phyloP scores from a whole-genome alignment of 2,797 vertebrate species.

The Thamnophis elegans region DNA sequence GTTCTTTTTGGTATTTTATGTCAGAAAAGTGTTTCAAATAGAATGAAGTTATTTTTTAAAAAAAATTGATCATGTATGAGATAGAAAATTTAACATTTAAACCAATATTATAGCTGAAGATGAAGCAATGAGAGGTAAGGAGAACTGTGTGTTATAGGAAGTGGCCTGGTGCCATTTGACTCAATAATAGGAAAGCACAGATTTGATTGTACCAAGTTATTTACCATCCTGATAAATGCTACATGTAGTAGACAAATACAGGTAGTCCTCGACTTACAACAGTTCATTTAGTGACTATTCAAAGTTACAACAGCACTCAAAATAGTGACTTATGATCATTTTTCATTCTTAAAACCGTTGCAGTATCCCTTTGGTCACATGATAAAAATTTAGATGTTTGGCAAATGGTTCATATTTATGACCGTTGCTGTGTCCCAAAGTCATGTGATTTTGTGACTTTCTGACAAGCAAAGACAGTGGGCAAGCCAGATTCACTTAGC shows the following conservation, averaged over 20 bases:
- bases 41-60: neutral
- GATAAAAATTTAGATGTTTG: neutral
- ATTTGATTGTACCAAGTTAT: neutral
- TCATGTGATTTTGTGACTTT: neutral
- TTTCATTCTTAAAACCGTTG: neutral
- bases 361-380: neutral
- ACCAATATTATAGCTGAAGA: neutral
- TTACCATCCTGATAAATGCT: neutral
- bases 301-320: neutral
- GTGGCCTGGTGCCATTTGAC: neutral
- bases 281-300: neutral
- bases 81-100: neutral
- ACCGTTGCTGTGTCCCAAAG: neutral
- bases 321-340: neutral
- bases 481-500: neutral
- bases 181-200: neutral
- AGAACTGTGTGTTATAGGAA: neutral
- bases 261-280: neutral
- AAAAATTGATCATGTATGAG: neutral
- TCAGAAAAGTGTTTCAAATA: neutral
- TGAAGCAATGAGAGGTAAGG: neutral
- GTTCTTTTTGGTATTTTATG: fast-evolving
- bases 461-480: neutral
- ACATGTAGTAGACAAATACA: neutral
- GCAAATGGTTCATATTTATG: neutral